Conservation (phyloP, 2,797 vertebrate species). For the Enteromius anoplus region DNA sequence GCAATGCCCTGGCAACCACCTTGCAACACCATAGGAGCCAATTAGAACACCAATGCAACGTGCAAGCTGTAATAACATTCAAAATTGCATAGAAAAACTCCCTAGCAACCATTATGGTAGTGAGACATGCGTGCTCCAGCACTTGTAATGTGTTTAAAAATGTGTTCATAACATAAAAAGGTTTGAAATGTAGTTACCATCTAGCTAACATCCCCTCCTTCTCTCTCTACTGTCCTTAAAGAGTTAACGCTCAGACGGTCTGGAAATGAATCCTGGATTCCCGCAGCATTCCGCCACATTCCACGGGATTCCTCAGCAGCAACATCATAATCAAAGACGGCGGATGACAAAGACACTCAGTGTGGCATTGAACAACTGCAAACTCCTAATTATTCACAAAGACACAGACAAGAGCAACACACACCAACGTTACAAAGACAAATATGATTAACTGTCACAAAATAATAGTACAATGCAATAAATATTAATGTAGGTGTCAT, state of each 20-base stretch:
- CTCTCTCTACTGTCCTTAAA: background rate
- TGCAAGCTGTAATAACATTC: background rate
- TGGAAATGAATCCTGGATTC: constrained; percentile 36
- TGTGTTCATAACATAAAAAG: background rate
- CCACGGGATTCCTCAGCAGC: constrained; percentile 15
- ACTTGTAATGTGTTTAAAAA: background rate
- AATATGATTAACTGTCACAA: background rate
- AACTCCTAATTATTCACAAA: constrained; percentile 1
- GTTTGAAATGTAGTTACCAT: background rate
- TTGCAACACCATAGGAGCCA: background rate
- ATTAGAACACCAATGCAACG: background rate
- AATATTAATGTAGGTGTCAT: background rate
- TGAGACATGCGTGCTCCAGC: background rate
- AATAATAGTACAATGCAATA: background rate
- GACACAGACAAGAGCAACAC: background rate
- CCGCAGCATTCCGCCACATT: constrained; percentile 34
- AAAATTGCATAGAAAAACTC: background rate
- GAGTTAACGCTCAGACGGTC: constrained; percentile 8
- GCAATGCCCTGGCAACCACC: background rate
- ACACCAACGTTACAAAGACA: background rate
- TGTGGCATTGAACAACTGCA: constrained; percentile 19
- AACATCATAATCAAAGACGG: constrained; percentile 40
- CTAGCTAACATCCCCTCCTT: too few relatives aligned
- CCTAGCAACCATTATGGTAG: background rate
- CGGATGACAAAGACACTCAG: constrained; percentile 20